These are phyloP conservation scores for Natrix natrix DNA, from an alignment of 2,797 vertebrate genomes.

Conservation along the genomic window DNA sequence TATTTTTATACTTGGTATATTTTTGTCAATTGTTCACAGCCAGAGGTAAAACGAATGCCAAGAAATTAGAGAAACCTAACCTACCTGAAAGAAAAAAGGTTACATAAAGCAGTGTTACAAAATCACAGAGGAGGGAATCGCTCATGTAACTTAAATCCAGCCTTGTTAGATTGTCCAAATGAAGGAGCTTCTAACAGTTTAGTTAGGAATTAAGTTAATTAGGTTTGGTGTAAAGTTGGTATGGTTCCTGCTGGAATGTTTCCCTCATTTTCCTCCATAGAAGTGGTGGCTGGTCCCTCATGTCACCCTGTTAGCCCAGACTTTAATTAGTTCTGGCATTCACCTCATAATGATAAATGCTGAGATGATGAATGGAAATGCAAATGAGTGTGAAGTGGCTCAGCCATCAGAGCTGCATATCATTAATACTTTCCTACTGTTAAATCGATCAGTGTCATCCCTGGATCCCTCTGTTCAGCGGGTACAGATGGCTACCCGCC, in stretches of 20 bases:
- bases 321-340: conserved; percentile 99
- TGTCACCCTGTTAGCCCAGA: conserved; percentile 88
- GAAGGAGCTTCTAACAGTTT: conserved; percentile 84
- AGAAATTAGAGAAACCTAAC: conserved; percentile 19
- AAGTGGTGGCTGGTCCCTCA: conserved; percentile 73
- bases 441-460: conserved; percentile 95
- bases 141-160: conserved; percentile 36
- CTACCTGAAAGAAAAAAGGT: conserved; percentile 16
- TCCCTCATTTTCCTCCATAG: conserved; percentile 74
- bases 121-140: conserved; percentile 31
- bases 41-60: not conserved
- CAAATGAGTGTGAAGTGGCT: conserved; percentile 92
- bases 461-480: conserved; percentile 74
- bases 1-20: not conserved
- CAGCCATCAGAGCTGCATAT: conserved; percentile 88
- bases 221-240: conserved; percentile 85
- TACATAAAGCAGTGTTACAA: conserved; percentile 24
- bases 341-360: conserved; percentile 92
- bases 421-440: conserved; percentile 96
- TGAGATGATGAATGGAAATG: conserved; percentile 97
- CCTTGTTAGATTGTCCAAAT: conserved; percentile 77
- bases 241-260: conserved; percentile 85
- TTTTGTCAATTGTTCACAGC: not conserved
- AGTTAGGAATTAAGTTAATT: conserved; percentile 90
- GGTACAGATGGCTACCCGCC: conserved; percentile 77